Evolutionary conservation across 2,113 vertebrate genomes (phyloP).

Genomic region (Meles meles): DNA sequence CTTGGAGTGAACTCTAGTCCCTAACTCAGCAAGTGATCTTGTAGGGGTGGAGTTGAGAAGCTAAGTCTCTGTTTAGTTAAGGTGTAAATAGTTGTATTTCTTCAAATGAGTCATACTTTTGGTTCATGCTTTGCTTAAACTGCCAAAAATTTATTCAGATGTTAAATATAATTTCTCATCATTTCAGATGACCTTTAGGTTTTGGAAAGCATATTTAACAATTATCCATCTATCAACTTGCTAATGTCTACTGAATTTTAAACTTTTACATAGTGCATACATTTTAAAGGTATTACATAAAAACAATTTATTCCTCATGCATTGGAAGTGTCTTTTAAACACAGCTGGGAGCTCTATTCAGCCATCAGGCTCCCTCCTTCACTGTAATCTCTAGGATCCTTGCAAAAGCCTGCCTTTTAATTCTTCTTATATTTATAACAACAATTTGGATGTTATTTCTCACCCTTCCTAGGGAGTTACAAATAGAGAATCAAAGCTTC

Average conservation of each 20-base stretch:
- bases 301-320: background rate
- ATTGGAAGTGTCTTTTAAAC: conserved; percentile 10
- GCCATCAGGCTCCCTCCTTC: background rate
- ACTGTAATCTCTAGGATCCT: background rate
- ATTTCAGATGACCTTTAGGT: conserved; percentile 43
- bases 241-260: background rate
- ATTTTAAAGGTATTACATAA: background rate
- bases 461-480: background rate
- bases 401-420: conserved; percentile 6
- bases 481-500: conserved; percentile 37
- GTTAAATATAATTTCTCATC: conserved; percentile 5
- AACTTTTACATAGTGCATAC: background rate
- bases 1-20: background rate
- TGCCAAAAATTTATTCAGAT: conserved; percentile 30
- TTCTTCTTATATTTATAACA: conserved; percentile 46
- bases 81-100: conserved; percentile 11
- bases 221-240: conserved; percentile 8
- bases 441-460: conserved; percentile 39
- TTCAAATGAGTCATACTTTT: background rate
- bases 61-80: background rate
- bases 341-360: background rate
- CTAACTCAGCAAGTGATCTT: background rate
- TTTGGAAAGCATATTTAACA: conserved; percentile 35
- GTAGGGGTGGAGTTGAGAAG: background rate
- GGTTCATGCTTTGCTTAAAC: background rate